A percentile compares a stretch with the other conserved stretches of the same genome.
These are phyloP conservation scores for Sebastes taczanowskii DNA, from an alignment of 2,797 vertebrate species.

Conservation along the genomic window DNA sequence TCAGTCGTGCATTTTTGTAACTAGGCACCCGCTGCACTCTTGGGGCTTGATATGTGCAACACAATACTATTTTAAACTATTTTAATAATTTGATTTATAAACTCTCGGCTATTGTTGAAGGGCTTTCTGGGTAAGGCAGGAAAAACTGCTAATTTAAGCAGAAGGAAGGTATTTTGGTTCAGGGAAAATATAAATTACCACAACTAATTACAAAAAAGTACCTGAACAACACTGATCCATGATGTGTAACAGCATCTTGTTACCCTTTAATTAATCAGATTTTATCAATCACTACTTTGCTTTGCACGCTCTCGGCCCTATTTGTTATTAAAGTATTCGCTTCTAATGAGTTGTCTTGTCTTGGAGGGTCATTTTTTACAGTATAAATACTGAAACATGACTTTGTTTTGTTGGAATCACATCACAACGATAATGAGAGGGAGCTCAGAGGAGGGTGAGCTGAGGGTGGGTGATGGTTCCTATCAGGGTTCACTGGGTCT, in stretches of 20 bases:
- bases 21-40: no score
- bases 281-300: background rate
- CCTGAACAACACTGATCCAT: background rate
- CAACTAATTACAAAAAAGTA: background rate
- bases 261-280: background rate
- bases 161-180: background rate
- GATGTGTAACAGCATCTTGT: background rate
- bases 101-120: background rate
- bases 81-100: no score
- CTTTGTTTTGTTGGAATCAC: background rate
- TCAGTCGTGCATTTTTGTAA: no score
- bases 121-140: background rate
- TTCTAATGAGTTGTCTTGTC: slow-evolving; percentile 1
- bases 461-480: background rate
- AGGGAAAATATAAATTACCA: background rate
- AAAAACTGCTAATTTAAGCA: background rate
- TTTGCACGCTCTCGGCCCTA: background rate
- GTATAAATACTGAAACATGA: background rate
- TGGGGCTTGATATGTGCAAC: background rate
- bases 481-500: slow-evolving; percentile 32
- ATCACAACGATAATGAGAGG: background rate
- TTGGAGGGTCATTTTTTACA: background rate
- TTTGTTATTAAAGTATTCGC: background rate
- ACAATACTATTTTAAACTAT: background rate
- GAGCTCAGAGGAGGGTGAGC: background rate